Evolutionary conservation across 1,140 invertebrate species (phyloP), one percentile per base, ranked within the genome.

Genomic region (Drosophila nigrodunni): DNA sequence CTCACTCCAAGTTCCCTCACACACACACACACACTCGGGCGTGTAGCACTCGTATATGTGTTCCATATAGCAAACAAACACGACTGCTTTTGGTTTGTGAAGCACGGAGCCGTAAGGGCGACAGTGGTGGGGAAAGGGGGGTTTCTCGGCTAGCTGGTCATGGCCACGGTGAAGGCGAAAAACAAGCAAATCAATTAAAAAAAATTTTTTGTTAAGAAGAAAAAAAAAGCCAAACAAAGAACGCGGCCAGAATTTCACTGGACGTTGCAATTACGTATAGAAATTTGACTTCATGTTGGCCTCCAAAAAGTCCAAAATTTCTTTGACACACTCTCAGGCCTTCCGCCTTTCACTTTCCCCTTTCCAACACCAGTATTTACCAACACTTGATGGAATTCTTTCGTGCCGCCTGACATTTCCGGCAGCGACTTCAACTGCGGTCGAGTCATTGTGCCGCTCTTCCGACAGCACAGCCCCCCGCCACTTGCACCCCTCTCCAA

Each of bases 171-270:
- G 87, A 90, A 90, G 87, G 86, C 78, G 55, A 80, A 59, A 64
- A 72, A 70, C 69, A 77, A 65, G 70, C 78, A 80, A 89, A 89
- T 90, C 86, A 90, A 89, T 89, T 89, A 86, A 90, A 89, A 85
- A 82, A 82, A 62, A 30, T 30, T 30, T 74, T 81, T 71, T 44
- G 61, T 71, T 64, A 55, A 72, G 65, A 76, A 11, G n/a, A 3
- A 37, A 37, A 39, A 39, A 59, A 44, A 66, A 44, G 35, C 43
- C 44, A 54, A 68, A 54, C 52, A 52, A 50, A 54, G 41, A 49
- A 55, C 21, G 25, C 15, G 25, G 15, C 30, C 55, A 49, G 41
- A 8, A 41, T 2, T 46, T 30, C 57, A 11, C 58, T 65, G 58
- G 39, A 52, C 67, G 11, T 46, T 47, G 34, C 15, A 41, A 47